Percentiles rank a stretch among this genome's conserved stretches.
Conservation (phyloP, 2,797 vertebrate species). For the Myripristis murdjan region DNA sequence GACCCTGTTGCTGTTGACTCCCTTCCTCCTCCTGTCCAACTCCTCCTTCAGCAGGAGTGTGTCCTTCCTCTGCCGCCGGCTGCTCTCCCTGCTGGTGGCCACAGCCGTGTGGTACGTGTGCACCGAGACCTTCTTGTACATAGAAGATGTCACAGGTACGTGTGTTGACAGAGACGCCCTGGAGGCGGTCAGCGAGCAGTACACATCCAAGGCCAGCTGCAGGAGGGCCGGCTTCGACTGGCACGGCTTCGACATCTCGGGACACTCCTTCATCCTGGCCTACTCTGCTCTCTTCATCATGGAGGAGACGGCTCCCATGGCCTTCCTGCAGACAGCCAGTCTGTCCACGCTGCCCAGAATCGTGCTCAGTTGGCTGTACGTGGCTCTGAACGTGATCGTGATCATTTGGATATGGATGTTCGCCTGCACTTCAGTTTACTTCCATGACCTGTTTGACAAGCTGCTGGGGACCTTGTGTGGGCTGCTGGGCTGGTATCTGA, state of each 20-base stretch:
- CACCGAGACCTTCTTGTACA: constrained; percentile 87
- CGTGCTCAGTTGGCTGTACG: constrained; percentile 84
- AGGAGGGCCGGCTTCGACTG: constrained; percentile 86
- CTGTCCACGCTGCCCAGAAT: constrained; percentile 50
- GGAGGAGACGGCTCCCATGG: constrained; percentile 91
- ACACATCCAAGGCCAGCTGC: constrained; percentile 86
- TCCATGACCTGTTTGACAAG: constrained; percentile 91
- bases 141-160: constrained; percentile 90
- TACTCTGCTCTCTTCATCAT: constrained; percentile 93
- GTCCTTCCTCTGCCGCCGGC: constrained; percentile 80
- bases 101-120: constrained; percentile 91
- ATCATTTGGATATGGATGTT: constrained; percentile 95
- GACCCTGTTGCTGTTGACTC: constrained; percentile 92
- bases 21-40: constrained; percentile 91
- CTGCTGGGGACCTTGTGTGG: constrained; percentile 89
- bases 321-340: constrained; percentile 68
- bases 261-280: constrained; percentile 94
- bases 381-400: constrained; percentile 88
- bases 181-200: constrained; percentile 51
- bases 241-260: constrained; percentile 94
- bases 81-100: constrained; percentile 88
- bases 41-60: constrained; percentile 76
- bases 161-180: constrained; percentile 79
- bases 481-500: constrained; percentile 91
- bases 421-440: constrained; percentile 93